Base-by-base conservation (phyloP, 2,888 invertebrate genomes). In the Cinara cedri region DNA sequence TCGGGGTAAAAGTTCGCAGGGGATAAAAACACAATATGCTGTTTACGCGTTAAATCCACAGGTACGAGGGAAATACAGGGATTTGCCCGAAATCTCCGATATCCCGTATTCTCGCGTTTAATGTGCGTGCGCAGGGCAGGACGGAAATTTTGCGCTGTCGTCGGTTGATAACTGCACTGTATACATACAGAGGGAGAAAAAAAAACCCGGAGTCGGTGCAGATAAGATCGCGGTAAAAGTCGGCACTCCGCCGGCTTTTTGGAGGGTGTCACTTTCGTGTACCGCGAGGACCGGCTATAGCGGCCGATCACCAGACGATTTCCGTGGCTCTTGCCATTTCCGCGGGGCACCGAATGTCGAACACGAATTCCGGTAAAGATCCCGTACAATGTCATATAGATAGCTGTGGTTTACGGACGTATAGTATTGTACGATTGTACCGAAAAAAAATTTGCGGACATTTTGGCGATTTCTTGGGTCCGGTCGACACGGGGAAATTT, bases 221-320 rank as follows among this genome's bases (percentile, higher is more conserved):
- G 74, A 74, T 74, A 74, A 74, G 34, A 49, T 62, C 74, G 21
- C 14, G 34, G 34, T 6, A 26, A 63, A 62, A 51, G 51, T 63
- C 34, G 14, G 34, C 60, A 19, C 34, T 34, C 24, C 34, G 24
- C 1, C 66, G 16, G 21, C 10, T n/a, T 3, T 26, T 1, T 26
- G 24, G 9, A 10, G 10, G 26, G 10, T 16, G 10, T 24, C 24
- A 34, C 34, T 34, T n/a, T n/a, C n/a, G n/a, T n/a, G n/a, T n/a
- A n/a, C n/a, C n/a, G n/a, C n/a, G n/a, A n/a, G n/a, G n/a, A n/a
- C n/a, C n/a, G n/a, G n/a, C n/a, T n/a, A n/a, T n/a, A n/a, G n/a
- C n/a, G n/a, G n/a, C n/a, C n/a, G n/a, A n/a, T n/a, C n/a, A n/a
- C n/a, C n/a, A n/a, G n/a, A n/a, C n/a, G n/a, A n/a, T n/a, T n/a